Conservation (phyloP, 2,113 vertebrate genomes). For the Gymnarchus niloticus region DNA sequence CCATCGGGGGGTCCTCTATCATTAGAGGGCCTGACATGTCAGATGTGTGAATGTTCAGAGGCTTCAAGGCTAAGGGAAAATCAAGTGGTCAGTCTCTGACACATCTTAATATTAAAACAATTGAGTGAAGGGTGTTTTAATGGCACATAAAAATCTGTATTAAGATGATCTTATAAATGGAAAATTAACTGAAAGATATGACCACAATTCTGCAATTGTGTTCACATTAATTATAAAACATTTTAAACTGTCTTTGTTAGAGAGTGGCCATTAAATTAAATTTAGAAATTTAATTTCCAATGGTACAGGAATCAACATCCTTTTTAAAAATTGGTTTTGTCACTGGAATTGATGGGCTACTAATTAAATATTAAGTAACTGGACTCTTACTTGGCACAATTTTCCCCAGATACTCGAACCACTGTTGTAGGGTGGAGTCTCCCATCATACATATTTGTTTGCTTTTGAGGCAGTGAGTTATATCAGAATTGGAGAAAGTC, state of each 20-base stretch:
- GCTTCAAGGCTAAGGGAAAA: slow-evolving; percentile 30
- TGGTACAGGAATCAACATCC: background rate
- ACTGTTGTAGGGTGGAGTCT: slow-evolving; percentile 46
- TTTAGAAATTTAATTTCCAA: background rate
- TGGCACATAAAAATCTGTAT: background rate
- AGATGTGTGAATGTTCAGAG: slow-evolving; percentile 24
- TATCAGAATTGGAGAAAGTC: slow-evolving; percentile 5
- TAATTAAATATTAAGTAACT: background rate
- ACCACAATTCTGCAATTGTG: background rate
- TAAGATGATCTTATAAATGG: background rate
- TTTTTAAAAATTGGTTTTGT: background rate
- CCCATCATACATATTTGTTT: slow-evolving; percentile 42
- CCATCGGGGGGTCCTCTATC: slow-evolving; percentile 23
- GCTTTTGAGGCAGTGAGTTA: slow-evolving; percentile 21
- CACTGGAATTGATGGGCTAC: background rate
- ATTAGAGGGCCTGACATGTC: slow-evolving; percentile 23
- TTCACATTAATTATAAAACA: background rate
- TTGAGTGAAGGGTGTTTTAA: background rate
- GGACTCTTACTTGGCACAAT: slow-evolving; percentile 33
- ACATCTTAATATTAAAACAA: background rate
- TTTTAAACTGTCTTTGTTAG: background rate
- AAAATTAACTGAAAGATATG: background rate
- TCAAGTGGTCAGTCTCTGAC: background rate
- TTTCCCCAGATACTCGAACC: slow-evolving; percentile 38
- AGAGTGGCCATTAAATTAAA: background rate